Evolutionary conservation across 2,113 vertebrate species (phyloP).

Genomic region (Callaeas wilsoni): DNA sequence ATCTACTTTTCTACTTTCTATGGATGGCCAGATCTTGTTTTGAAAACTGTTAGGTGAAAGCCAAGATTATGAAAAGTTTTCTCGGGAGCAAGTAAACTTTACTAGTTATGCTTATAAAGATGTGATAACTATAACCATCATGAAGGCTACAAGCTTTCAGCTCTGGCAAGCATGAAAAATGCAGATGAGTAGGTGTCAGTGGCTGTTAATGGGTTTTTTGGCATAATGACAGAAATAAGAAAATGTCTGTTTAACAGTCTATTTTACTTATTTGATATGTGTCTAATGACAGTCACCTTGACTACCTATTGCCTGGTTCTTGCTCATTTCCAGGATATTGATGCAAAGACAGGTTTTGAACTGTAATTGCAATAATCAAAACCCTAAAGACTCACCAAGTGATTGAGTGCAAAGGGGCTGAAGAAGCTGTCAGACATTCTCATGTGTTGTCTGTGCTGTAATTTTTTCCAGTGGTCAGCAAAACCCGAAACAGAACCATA

Average conservation of each 20-base stretch:
- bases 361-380: not conserved
- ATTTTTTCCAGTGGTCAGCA: constrained; percentile 63
- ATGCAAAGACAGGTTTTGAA: not conserved
- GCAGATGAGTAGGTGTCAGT: not conserved
- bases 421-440: constrained; percentile 52
- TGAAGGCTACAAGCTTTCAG: not conserved
- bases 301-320: not conserved
- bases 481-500: constrained; percentile 32
- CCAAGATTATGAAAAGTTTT: not conserved
- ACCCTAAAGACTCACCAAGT: not conserved
- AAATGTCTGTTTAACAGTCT: not conserved
- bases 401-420: not conserved
- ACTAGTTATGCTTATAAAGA: not conserved
- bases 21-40: not conserved
- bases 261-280: not conserved
- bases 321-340: not conserved
- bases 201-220: not conserved
- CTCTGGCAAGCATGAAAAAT: not conserved
- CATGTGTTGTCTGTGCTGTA: constrained; percentile 45
- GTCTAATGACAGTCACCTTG: not conserved
- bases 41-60: not conserved
- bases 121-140: not conserved
- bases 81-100: not conserved
- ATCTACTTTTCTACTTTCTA: not conserved
- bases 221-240: not conserved